Base-by-base conservation (phyloP, 2,888 invertebrate species). In the Drosophila colorata region DNA sequence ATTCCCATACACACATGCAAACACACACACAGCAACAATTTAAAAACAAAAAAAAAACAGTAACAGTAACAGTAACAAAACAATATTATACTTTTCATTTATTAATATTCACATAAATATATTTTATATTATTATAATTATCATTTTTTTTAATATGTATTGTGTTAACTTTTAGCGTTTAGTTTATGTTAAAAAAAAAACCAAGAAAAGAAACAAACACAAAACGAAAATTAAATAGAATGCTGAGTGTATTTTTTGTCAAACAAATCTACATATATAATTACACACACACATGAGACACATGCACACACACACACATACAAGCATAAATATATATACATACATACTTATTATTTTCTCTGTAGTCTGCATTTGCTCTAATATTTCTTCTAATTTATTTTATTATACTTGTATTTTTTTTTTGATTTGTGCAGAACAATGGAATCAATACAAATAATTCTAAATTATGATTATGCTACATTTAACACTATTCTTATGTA, bases 171-270 rank as follows among this genome's bases (percentile, higher is more conserved):
- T 77, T 67, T 77, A 77, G 76, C 74, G 48, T 66, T 74, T 76
- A 77, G 70, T 76, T 76, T 76, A 77, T 70, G 70, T 67, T 74
- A 67, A 76, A 76, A 55, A 18, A 16, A 52, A 51, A 68, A 68
- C 51, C 25, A 38, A 57, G 20, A 31, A 59, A 28, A n/a, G 38
- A 51, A 31, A 61, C 46, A 74, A 69, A 53, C 55, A 48, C 43
- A 57, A 57, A 49, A 47, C 46, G 44, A 67, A 47, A 51, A 53
- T 46, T 63, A 61, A 74, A 67, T 69, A 49, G 38, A 63, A 71
- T 71, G 74, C 71, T 59, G 73, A 78, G 77, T 85, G 83, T 84
- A 85, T 79, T 85, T 85, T 85, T 84, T 85, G 86, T 85, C 80
- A 79, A 84, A 84, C 83, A 84, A 84, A 84, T 78, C 74, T 85